A percentile compares a stretch with the other conserved stretches of the same genome.
Conservation (phyloP, 30 jellyfish, hydroid and myxozoan species). For the Phacellophora camtschatica region DNA sequence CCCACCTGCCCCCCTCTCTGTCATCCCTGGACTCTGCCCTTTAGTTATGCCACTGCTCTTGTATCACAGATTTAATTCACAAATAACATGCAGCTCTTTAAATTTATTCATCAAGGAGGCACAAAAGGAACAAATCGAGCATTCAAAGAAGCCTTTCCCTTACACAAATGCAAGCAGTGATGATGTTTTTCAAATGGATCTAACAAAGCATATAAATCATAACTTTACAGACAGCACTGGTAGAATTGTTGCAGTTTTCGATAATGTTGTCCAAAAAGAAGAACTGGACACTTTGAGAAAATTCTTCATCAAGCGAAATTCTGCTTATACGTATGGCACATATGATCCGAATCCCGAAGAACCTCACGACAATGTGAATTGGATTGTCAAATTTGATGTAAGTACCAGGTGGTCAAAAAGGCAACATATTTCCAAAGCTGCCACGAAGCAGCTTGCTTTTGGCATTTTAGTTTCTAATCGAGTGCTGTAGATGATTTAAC, state of each 20-base stretch:
- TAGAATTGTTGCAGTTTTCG: constrained; percentile 63
- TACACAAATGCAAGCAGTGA: constrained; percentile 13
- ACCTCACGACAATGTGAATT: constrained; percentile 67
- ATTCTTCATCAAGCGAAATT: constrained; percentile 25
- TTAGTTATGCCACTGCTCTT: too few species aligned
- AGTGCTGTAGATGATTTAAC: too few species aligned
- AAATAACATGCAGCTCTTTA: too few species aligned
- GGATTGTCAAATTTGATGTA: constrained; percentile 51
- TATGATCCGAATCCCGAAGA: constrained; percentile 55
- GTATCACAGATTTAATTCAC: too few species aligned
- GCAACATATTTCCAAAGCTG: background rate
- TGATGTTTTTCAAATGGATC: constrained; percentile 33
- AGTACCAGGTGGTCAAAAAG: background rate
- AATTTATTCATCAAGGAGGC: background rate
- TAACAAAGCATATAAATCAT: constrained; percentile 41
- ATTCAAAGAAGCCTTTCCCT: constrained; percentile 23
- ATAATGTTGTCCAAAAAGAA: constrained; percentile 65
- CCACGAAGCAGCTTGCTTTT: background rate
- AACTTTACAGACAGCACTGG: constrained; percentile 47
- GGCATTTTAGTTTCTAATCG: background rate
- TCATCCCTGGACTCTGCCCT: too few species aligned
- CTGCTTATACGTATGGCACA: constrained; percentile 30
- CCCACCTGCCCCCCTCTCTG: too few species aligned
- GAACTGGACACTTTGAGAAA: constrained; percentile 43
- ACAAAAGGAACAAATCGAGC: background rate